phyloP scores from a whole-genome alignment of 2,113 vertebrate genomes.

The Corythornis cristatus region DNA sequence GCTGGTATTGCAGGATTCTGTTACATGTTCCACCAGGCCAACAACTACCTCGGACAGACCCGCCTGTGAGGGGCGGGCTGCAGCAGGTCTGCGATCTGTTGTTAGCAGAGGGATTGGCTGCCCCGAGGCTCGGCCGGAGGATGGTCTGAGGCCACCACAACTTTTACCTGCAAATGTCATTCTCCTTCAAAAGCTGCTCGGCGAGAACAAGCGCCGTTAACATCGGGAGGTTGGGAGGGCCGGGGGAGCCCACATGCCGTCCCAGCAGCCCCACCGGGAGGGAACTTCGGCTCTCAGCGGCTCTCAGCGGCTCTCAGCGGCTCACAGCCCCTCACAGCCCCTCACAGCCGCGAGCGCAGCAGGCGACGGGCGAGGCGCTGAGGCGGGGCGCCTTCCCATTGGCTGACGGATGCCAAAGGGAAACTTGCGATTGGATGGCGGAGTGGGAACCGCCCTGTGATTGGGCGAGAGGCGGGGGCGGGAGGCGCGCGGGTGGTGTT shows the following conservation, averaged over 20 bases:
- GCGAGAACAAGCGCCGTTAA: no score
- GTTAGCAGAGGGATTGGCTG: background rate
- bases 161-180: background rate
- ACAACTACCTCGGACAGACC: background rate
- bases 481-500: background rate
- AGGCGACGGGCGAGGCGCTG: background rate
- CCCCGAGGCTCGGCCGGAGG: background rate
- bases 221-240: no score
- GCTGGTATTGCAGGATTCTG: background rate
- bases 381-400: background rate
- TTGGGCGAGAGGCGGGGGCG: background rate
- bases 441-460: rapidly evolving
- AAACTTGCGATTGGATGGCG: background rate
- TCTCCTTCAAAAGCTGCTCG: background rate
- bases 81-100: background rate
- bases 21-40: background rate
- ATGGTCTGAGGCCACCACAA: background rate
- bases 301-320: no score
- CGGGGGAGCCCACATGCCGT: rapidly evolving
- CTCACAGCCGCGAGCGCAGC: rapidly evolving
- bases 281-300: rapidly evolving
- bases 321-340: rapidly evolving
- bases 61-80: rapidly evolving
- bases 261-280: rapidly evolving
- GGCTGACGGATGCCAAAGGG: background rate